Conservation (phyloP, 35 echinoderm and acorn worm genomes). For the Nesometra sesokonis region DNA sequence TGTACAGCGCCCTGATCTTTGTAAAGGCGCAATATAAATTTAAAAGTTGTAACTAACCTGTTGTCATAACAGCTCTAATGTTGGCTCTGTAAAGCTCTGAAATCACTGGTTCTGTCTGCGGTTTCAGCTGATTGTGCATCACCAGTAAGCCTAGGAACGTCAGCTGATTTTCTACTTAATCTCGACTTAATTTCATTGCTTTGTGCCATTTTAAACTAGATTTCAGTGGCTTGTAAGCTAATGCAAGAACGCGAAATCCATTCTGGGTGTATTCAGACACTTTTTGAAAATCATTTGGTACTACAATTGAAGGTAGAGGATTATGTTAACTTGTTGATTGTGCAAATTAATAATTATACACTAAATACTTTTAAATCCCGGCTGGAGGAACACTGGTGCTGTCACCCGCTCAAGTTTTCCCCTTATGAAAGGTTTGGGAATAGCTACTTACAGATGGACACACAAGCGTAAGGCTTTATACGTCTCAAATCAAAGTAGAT, state of each 20-base stretch:
- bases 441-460: no score
- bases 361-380: no score
- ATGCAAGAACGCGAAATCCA: slow-evolving; percentile 45
- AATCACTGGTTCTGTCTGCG: slow-evolving; percentile 7
- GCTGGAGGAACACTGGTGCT: no score
- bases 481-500: no score
- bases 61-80: neutral
- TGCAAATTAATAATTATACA: no score
- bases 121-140: slow-evolving; percentile 14
- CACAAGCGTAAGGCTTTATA: no score
- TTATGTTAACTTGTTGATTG: no score
- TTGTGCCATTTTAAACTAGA: slow-evolving; percentile 20
- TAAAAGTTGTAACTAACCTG: neutral
- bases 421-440: no score
- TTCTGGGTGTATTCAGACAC: slow-evolving; percentile 35
- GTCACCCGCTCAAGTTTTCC: no score
- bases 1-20: no score
- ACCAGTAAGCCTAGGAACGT: neutral
- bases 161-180: neutral
- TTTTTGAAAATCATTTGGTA: slow-evolving; percentile 45
- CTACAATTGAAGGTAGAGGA: no score
- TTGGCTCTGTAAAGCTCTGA: neutral
- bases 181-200: slow-evolving; percentile 20
- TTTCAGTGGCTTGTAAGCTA: slow-evolving; percentile 38
- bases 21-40: no score